These are phyloP conservation scores for Dichetophora obliterata DNA, from an alignment of 2,888 invertebrate species.

Conservation along the genomic window DNA sequence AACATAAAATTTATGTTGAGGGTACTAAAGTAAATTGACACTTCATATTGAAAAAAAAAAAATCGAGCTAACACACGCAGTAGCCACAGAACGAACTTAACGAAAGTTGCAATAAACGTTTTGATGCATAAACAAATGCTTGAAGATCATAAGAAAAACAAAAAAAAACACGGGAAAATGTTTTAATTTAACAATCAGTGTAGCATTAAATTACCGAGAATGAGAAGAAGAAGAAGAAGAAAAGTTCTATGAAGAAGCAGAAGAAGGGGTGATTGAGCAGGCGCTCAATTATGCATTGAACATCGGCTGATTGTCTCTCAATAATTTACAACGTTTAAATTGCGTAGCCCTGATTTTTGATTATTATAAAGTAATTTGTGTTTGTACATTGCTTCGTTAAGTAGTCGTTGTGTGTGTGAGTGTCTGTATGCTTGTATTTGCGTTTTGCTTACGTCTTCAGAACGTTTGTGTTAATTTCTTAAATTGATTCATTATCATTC, in stretches of 20 bases:
- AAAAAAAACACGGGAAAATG: background rate
- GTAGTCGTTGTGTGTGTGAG: background rate
- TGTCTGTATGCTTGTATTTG: background rate
- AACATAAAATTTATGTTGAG: constrained; percentile 22
- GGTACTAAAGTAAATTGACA: constrained; percentile 16
- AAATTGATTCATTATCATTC: constrained; percentile 37
- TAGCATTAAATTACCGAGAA: constrained; percentile 10
- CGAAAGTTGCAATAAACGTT: background rate
- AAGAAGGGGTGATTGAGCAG: background rate
- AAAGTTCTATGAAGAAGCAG: background rate
- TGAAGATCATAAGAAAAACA: background rate
- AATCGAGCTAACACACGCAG: background rate
- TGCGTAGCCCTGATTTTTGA: constrained; percentile 32
- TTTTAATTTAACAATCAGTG: constrained; percentile 10
- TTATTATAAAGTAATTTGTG: constrained; percentile 34
- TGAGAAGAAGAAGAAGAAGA: background rate
- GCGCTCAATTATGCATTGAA: constrained; percentile 8
- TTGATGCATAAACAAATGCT: background rate
- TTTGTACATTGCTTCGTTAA: background rate
- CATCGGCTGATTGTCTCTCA: constrained; percentile 3
- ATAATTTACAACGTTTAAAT: constrained; percentile 28
- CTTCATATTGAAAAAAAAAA: background rate
- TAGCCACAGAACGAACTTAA: background rate
- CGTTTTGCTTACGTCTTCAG: no score
- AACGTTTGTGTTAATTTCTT: constrained; percentile 29